Conservation (phyloP, 2,797 vertebrate species). For the Sylvilagus floridanus region DNA sequence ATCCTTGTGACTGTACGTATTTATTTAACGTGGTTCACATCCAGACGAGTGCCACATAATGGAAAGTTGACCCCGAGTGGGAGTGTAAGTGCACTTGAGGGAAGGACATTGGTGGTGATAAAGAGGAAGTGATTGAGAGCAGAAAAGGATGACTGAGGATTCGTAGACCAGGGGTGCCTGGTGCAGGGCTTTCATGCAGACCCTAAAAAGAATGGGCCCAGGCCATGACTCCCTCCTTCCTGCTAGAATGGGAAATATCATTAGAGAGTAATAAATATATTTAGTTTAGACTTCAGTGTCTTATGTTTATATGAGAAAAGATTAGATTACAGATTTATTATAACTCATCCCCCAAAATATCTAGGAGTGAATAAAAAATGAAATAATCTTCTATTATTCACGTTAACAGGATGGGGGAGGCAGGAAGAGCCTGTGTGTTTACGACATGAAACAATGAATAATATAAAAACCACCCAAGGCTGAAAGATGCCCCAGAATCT, state of each 20-base stretch:
- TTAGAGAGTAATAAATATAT: conserved; percentile 74
- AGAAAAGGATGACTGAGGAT: conserved; percentile 11
- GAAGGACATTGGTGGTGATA: conserved; percentile 51
- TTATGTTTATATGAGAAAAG: conserved; percentile 67
- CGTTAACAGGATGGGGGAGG: conserved; percentile 18
- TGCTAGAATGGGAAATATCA: conserved; percentile 69
- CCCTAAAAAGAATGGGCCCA: background rate
- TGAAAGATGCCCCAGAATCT: conserved; percentile 23
- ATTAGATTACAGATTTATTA: conserved; percentile 69
- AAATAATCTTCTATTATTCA: conserved; percentile 53
- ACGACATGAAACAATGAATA: background rate
- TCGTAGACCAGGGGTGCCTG: background rate
- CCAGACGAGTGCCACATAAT: background rate
- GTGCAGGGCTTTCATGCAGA: conserved; percentile 3
- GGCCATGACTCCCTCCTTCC: background rate
- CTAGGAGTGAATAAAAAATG: conserved; percentile 59
- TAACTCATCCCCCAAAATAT: conserved; percentile 60
- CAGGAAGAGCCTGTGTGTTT: conserved; percentile 51
- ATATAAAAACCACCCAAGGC: background rate
- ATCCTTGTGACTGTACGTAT: background rate
- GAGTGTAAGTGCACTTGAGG: conserved; percentile 26
- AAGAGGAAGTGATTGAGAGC: conserved; percentile 56
- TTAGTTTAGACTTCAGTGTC: conserved; percentile 72
- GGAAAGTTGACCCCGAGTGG: conserved; percentile 42
- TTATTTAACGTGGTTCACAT: background rate